Conservation (phyloP, 2,113 vertebrate species). For the Accipiter virgatus region DNA sequence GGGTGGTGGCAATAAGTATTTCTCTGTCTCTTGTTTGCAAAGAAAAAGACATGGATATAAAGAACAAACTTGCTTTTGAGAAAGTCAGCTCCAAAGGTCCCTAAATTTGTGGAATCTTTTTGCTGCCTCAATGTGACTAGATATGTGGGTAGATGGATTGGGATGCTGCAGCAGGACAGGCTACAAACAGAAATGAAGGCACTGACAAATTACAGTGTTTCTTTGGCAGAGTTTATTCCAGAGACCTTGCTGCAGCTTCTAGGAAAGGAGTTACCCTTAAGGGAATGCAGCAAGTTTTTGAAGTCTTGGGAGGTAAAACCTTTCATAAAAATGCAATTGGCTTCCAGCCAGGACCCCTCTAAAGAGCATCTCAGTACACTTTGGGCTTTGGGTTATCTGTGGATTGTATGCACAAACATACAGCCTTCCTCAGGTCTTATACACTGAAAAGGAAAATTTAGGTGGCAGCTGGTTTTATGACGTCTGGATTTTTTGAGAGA, state of each 20-base stretch:
- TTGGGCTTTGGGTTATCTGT: neutral
- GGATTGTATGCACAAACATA: neutral
- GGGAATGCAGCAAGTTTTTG: neutral
- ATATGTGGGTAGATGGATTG: slow-evolving; percentile 13
- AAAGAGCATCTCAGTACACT: neutral
- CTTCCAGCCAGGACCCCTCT: neutral
- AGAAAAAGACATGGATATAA: neutral
- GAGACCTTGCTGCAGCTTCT: neutral
- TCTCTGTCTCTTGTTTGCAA: neutral
- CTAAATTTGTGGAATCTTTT: neutral
- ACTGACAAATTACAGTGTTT: slow-evolving; percentile 13
- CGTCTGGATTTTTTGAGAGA: neutral
- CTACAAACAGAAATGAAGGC: neutral
- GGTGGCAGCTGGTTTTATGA: neutral
- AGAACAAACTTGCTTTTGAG: neutral
- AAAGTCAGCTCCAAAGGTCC: neutral
- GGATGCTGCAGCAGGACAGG: neutral
- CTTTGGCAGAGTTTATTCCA: neutral
- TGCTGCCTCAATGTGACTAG: neutral
- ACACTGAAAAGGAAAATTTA: neutral
- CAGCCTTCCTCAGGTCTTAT: neutral
- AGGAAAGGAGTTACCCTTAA: neutral
- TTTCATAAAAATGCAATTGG: neutral
- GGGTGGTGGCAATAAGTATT: neutral
- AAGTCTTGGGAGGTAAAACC: neutral